These are phyloP conservation scores for Conops quadrifasciatus DNA, from an alignment of 2,888 invertebrate species.

Conservation along the genomic window DNA sequence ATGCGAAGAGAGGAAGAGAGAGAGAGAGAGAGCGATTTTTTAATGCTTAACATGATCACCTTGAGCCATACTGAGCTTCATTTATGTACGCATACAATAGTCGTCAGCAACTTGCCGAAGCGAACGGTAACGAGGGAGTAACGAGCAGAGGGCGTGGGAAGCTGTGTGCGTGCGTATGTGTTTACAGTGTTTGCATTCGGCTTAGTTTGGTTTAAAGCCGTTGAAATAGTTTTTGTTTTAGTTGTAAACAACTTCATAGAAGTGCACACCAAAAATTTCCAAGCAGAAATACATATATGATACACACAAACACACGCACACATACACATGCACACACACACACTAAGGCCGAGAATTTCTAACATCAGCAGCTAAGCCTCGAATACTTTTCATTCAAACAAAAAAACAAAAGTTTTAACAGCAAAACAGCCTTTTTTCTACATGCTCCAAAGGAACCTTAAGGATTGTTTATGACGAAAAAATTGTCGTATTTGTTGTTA, in stretches of 20 bases:
- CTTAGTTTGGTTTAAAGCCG: not conserved
- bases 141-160: not conserved
- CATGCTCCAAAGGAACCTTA: no score
- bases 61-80: not conserved
- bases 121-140: no score
- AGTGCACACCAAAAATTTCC: not conserved
- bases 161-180: slow-evolving; percentile 5
- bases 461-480: no score
- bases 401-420: no score
- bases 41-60: slow-evolving; percentile 12
- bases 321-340: not conserved
- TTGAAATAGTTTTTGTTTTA: not conserved
- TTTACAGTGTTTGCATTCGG: slow-evolving; percentile 8
- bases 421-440: no score
- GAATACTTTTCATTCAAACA: no score
- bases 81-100: slow-evolving; percentile 15
- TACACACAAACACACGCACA: not conserved
- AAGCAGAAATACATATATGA: not conserved
- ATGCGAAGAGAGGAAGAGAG: not conserved
- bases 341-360: no score
- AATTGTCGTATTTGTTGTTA: no score
- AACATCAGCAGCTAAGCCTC: no score
- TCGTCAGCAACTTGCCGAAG: no score
- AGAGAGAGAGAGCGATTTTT: not conserved
- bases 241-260: slow-evolving; percentile 15